Evolutionary conservation across 2,797 vertebrate species (phyloP), one percentile per base, ranked within the genome.

Genomic region (Sebastes oblongus): DNA sequence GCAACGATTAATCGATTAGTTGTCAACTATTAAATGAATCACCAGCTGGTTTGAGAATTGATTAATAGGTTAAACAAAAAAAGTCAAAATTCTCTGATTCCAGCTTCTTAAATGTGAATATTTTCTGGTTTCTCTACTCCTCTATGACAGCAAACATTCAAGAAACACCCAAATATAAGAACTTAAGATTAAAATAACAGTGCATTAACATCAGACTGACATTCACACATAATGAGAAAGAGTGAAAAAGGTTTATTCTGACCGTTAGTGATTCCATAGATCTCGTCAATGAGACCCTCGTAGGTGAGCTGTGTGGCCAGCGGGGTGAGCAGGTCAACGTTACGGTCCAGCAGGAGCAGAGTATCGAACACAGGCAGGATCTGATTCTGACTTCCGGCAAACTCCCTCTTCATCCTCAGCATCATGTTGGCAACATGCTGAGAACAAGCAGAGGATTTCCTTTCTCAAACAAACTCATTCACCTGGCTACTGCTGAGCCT

Each of bases 401-500:
- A 98, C 93, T 99, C 98, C 0, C 98, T 95, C 93, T 98, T 99
- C 98, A 99, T 99, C 90, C 98, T 95, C 91, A 99, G 94, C 98
- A 99, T 99, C 98, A 99, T 99, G 84, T 99, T 99, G 80, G 98
- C 98, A 73, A 99, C 98, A 6, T 98, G 98, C 98, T 99, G 90
- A 27, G 20, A 74, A 58, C 16, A 56, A 77, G 24, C 6, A 84
- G 25, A 82, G 25, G 1, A 34, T 46, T 20, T 46, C 1, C 9
- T 56, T 56, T 71, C 7, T 72, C 50, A 69, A 56, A 66, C 66
- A 50, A 68, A 27, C 29, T 22, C 1, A 36, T 11, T 24, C n/a
- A 59, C 4, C 22, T 13, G 6, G 4, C 12, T 58, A 22, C 24
- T 62, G 16, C 60, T 1, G 8, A 55, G n/a, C 14, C 16, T 50